Conservation (phyloP, 2,888 invertebrate genomes). For the Odontothrips loti region DNA sequence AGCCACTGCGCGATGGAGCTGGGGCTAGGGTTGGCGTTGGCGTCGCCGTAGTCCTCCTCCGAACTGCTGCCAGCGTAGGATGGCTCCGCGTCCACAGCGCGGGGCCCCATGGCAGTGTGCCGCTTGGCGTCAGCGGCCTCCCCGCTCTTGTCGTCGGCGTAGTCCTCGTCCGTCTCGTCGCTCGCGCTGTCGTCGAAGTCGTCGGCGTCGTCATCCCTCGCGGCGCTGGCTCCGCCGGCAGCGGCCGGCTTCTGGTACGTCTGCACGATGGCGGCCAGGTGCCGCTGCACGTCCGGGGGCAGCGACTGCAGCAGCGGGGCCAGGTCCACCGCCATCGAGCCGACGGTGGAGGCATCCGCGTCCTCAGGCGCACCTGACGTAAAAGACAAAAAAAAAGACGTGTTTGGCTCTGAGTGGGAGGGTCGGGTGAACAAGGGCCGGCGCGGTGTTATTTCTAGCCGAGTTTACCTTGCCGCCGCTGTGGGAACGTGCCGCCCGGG, state of each 20-base stretch:
- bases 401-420: no score
- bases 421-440: no score
- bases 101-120: neutral
- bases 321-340: constrained; percentile 4
- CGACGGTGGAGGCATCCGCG: neutral
- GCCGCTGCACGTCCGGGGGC: constrained; percentile 14
- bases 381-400: neutral
- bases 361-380: neutral
- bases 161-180: neutral
- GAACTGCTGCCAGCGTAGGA: neutral
- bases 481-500: neutral
- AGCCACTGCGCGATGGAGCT: neutral
- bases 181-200: neutral
- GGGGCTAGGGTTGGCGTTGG: no score
- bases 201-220: neutral
- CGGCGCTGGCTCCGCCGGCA: neutral
- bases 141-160: neutral
- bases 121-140: neutral
- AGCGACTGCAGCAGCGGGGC: constrained; percentile 13
- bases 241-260: neutral
- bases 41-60: neutral
- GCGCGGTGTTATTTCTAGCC: neutral
- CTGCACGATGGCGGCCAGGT: constrained; percentile 12
- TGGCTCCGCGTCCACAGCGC: neutral
- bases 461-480: neutral